phyloP scores from a whole-genome alignment of 2,797 vertebrate genomes.

The Syndactyla subalaris region DNA sequence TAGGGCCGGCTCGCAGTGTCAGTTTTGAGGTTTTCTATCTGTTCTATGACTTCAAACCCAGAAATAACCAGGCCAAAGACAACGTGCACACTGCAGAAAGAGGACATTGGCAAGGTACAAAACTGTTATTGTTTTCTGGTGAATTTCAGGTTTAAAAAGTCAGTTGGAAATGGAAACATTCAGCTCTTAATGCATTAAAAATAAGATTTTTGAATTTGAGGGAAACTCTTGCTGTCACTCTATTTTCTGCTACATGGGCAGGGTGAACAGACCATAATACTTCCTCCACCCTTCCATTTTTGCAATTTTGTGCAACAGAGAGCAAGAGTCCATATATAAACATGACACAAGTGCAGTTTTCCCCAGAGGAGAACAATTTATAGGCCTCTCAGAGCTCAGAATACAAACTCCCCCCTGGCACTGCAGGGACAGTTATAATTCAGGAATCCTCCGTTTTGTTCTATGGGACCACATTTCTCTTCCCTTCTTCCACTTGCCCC shows the following conservation, averaged over 20 bases:
- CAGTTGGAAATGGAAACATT: not conserved
- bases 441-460: not conserved
- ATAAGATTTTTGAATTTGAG: not conserved
- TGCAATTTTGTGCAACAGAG: not conserved
- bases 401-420: not conserved
- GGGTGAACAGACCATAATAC: not conserved
- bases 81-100: conserved; percentile 89
- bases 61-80: conserved; percentile 97
- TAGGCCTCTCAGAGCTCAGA: not conserved
- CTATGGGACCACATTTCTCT: not conserved
- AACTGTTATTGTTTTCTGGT: not conserved
- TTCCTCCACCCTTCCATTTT: not conserved
- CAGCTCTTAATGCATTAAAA: not conserved
- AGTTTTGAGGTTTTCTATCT: conserved; percentile 96
- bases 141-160: not conserved
- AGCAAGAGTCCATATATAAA: not conserved
- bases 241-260: not conserved
- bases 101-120: not conserved
- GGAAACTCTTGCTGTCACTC: not conserved
- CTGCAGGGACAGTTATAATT: not conserved
- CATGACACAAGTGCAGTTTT: not conserved
- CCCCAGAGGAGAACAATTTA: not conserved
- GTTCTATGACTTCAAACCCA: conserved; percentile 96
- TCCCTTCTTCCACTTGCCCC: not conserved
- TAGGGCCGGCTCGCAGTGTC: conserved; percentile 96